Conservation (phyloP, 2,888 invertebrate genomes). For the Graphium colonna region DNA sequence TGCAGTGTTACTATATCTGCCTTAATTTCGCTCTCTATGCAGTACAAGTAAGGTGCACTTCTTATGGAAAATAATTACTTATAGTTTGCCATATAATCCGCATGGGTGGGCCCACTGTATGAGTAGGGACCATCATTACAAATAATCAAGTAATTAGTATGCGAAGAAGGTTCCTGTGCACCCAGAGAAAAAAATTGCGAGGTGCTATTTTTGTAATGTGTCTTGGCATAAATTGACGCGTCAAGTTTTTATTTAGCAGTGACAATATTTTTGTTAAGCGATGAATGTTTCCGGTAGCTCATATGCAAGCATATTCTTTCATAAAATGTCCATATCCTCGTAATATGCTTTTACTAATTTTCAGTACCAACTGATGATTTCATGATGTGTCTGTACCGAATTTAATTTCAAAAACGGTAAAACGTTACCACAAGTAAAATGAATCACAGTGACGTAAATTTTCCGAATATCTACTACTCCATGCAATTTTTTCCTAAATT, state of each 20-base stretch:
- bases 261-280: background rate
- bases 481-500: no score
- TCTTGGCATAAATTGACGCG: background rate
- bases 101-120: constrained; percentile 15
- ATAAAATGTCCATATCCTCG: background rate
- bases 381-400: no score
- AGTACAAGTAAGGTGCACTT: background rate
- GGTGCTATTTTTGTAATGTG: background rate
- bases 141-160: constrained; percentile 16
- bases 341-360: no score
- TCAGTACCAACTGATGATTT: background rate
- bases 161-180: constrained; percentile 1
- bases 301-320: background rate
- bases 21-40: background rate
- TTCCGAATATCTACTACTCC: no score
- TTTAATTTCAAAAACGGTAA: no score
- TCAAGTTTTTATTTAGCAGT: background rate
- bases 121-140: constrained; percentile 5
- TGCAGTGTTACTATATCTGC: background rate
- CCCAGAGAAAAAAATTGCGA: background rate
- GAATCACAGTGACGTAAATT: no score
- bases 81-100: background rate
- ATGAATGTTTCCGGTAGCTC: background rate
- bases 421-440: no score
- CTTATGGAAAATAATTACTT: constrained; percentile 2